Percentiles rank a stretch among this genome's conserved stretches.
Evolutionary conservation across 2,888 invertebrate genomes (phyloP).

Genomic region (Phyllotreta cruciferae): DNA sequence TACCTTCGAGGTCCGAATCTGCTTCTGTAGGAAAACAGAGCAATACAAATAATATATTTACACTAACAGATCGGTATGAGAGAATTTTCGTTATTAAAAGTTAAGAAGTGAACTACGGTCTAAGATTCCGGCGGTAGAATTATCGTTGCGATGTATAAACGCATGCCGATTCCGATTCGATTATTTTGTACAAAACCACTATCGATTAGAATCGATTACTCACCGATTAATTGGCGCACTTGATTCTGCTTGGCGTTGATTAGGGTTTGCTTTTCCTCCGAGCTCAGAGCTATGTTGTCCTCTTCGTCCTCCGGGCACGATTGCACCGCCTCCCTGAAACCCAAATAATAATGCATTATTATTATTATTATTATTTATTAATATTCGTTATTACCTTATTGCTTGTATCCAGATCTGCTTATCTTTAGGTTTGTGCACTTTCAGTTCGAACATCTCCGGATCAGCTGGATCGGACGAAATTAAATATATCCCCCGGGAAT

Average conservation of each 20-base stretch:
- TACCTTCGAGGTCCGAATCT: constrained; percentile 62
- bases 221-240: constrained; percentile 82
- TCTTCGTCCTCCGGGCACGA: constrained; percentile 86
- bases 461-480: constrained; percentile 90
- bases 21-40: constrained; percentile 55
- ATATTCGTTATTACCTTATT: constrained; percentile 67
- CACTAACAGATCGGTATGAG: constrained; percentile 41
- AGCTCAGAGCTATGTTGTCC: constrained; percentile 71
- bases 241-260: constrained; percentile 80
- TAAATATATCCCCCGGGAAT: constrained; percentile 87
- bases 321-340: constrained; percentile 75
- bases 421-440: constrained; percentile 87
- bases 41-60: constrained; percentile 49
- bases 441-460: constrained; percentile 96
- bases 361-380: neutral
- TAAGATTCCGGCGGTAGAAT: constrained; percentile 7
- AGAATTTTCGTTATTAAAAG: constrained; percentile 21
- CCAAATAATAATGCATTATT: no score
- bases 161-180: constrained; percentile 14
- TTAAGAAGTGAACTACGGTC: constrained; percentile 24
- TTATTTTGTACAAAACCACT: constrained; percentile 19
- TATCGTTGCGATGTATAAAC: neutral
- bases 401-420: constrained; percentile 90
- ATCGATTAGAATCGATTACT: constrained; percentile 48
- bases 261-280: constrained; percentile 79